Conservation (phyloP, 1,140 invertebrate species). For the Vanessa atalanta region DNA sequence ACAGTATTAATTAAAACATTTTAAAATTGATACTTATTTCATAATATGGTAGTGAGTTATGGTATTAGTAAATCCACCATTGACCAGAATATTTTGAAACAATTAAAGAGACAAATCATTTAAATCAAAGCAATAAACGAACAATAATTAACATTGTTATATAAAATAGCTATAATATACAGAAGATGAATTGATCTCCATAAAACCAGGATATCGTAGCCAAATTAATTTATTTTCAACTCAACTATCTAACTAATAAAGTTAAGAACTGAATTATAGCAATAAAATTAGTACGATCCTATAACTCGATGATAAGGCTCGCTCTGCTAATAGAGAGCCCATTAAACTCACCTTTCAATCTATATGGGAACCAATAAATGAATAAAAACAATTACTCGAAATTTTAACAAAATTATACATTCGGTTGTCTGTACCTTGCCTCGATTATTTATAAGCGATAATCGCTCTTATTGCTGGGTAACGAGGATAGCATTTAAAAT, state of each 20-base stretch:
- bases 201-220: conserved; percentile 28
- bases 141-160: background rate
- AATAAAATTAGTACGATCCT: conserved; percentile 66
- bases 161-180: background rate
- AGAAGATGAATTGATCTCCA: background rate
- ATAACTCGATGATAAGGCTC: conserved; percentile 58
- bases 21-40: no score
- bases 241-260: conserved; percentile 49
- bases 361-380: conserved; percentile 65
- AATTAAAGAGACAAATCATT: no score
- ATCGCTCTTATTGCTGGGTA: background rate
- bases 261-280: conserved; percentile 52
- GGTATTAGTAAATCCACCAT: no score
- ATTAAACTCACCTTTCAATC: conserved; percentile 67
- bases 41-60: no score
- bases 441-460: background rate
- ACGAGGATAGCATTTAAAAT: background rate
- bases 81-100: no score
- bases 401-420: conserved; percentile 14
- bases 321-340: conserved; percentile 59
- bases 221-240: conserved; percentile 35
- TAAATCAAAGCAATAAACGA: no score
- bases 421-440: conserved; percentile 12
- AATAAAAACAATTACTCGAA: conserved; percentile 71
- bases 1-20: no score